phyloP scores from a whole-genome alignment of 2,797 vertebrate genomes.

The Rhinella marina region DNA sequence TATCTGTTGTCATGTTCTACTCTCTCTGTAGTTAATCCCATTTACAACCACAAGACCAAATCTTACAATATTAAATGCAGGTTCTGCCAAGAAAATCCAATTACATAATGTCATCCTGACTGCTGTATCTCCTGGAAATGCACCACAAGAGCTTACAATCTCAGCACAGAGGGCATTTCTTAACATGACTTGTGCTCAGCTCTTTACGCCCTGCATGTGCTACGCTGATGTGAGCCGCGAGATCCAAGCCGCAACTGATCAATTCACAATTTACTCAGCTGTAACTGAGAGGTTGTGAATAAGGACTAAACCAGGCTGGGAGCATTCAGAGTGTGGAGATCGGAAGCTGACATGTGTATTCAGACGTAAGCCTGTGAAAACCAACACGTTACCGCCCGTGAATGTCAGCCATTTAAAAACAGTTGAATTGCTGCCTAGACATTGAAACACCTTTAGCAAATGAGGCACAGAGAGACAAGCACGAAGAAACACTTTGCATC shows the following conservation, averaged over 20 bases:
- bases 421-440: constrained; percentile 39
- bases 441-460: constrained; percentile 52
- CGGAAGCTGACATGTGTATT: constrained; percentile 49
- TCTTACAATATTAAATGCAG: constrained; percentile 34
- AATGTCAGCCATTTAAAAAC: constrained; percentile 50
- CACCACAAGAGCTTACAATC: constrained; percentile 62
- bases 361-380: constrained; percentile 45
- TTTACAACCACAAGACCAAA: constrained; percentile 39
- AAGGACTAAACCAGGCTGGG: constrained; percentile 57
- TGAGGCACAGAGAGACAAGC: constrained; percentile 48
- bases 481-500: constrained; percentile 53
- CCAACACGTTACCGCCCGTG: constrained; percentile 18
- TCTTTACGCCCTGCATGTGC: constrained; percentile 61
- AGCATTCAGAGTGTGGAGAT: constrained; percentile 40
- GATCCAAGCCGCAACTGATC: constrained; percentile 58
- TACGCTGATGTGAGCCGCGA: constrained; percentile 64
- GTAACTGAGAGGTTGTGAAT: constrained; percentile 60
- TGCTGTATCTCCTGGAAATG: neutral
- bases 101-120: constrained; percentile 26
- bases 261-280: constrained; percentile 66
- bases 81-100: constrained; percentile 42
- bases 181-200: neutral
- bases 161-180: neutral
- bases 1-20: constrained; percentile 38
- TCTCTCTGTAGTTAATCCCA: constrained; percentile 30